Percentiles rank a stretch among this genome's conserved stretches.
Conservation (phyloP, 2,113 vertebrate species). For the Halichoerus grypus region DNA sequence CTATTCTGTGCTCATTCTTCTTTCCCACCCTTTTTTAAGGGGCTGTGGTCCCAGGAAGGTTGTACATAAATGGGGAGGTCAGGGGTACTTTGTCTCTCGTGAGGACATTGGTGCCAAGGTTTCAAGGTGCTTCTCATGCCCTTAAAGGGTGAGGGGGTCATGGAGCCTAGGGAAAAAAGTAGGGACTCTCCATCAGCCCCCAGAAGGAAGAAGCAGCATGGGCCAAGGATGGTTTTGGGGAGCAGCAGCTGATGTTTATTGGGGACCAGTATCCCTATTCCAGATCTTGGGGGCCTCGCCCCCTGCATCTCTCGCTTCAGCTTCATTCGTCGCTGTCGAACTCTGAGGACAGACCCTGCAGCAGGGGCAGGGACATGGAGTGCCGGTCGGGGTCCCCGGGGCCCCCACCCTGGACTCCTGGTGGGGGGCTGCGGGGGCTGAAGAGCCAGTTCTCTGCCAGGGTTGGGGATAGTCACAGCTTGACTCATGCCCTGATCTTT, state of each 20-base stretch:
- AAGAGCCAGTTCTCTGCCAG: slow-evolving; percentile 85
- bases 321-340: slow-evolving; percentile 83
- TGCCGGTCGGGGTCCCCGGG: slow-evolving; percentile 81
- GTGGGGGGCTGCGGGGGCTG: slow-evolving; percentile 77
- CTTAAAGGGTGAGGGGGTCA: neutral
- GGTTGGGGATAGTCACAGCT: slow-evolving; percentile 74
- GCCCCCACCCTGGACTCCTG: slow-evolving; percentile 77
- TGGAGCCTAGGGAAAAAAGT: slow-evolving; percentile 37
- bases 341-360: slow-evolving; percentile 79
- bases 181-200: neutral
- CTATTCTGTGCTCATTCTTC: slow-evolving; percentile 79
- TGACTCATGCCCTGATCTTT: slow-evolving; percentile 73
- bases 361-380: slow-evolving; percentile 86
- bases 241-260: slow-evolving; percentile 83
- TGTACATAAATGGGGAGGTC: slow-evolving; percentile 38
- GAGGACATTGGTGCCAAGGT: neutral
- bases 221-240: slow-evolving; percentile 59
- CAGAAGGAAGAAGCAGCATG: slow-evolving; percentile 58
- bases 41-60: slow-evolving; percentile 11
- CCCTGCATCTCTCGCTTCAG: slow-evolving; percentile 55
- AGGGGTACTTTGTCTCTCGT: slow-evolving; percentile 44
- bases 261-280: slow-evolving; percentile 70
- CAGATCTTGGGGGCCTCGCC: slow-evolving; percentile 63
- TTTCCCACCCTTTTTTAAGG: slow-evolving; percentile 53
- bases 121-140: slow-evolving; percentile 34